Conservation (phyloP, 2,797 vertebrate species). For the Ataeniobius toweri region DNA sequence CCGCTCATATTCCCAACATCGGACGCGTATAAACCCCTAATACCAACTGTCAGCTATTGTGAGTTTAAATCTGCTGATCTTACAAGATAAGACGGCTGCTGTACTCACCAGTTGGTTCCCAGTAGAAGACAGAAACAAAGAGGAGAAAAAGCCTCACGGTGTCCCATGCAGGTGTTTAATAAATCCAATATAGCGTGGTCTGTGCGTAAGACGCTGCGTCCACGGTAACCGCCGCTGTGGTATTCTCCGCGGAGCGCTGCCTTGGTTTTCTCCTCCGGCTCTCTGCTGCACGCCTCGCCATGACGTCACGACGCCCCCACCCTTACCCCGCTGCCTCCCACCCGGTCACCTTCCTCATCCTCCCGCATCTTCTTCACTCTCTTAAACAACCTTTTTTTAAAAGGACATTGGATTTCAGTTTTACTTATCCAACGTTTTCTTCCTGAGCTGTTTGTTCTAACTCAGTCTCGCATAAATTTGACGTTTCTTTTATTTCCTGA, state of each 20-base stretch:
- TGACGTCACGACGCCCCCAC: slow-evolving; percentile 73
- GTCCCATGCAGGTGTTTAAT: slow-evolving; percentile 77
- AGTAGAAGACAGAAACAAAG: slow-evolving; percentile 45
- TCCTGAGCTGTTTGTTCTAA: no score
- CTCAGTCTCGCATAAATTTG: no score
- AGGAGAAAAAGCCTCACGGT: slow-evolving; percentile 49
- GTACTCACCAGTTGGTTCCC: slow-evolving; percentile 74
- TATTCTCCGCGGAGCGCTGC: slow-evolving; percentile 34
- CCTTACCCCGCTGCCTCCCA: not conserved
- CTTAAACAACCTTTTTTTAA: not conserved
- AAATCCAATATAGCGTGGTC: slow-evolving; percentile 70
- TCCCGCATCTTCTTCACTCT: slow-evolving; percentile 3
- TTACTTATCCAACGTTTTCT: no score
- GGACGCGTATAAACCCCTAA: not conserved
- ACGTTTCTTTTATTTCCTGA: no score
- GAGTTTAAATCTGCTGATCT: not conserved
- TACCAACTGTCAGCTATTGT: not conserved
- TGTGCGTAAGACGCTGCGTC: slow-evolving; percentile 64
- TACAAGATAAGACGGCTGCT: not conserved
- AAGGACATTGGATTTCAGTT: no score
- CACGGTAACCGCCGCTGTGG: slow-evolving; percentile 65
- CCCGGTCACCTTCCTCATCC: slow-evolving; percentile 17
- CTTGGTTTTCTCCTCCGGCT: slow-evolving; percentile 65
- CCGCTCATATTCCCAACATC: not conserved
- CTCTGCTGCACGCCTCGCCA: slow-evolving; percentile 58